A percentile compares a stretch with the other conserved stretches of the same genome.
These are phyloP conservation scores for Pammene aurita DNA, from an alignment of 2,888 invertebrate species.

Conservation along the genomic window DNA sequence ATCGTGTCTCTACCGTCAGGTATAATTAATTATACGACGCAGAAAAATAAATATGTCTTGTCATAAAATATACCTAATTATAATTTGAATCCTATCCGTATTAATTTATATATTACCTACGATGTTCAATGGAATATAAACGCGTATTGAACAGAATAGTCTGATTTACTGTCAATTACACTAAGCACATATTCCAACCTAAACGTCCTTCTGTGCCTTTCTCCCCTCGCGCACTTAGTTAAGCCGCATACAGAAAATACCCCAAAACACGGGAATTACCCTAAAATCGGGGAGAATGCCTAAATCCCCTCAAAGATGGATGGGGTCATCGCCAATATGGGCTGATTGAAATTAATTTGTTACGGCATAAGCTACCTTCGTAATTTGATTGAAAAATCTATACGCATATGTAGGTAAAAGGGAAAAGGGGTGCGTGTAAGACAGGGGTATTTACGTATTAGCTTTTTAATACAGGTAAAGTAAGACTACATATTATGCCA, in stretches of 20 bases:
- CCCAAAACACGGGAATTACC: conserved; percentile 26
- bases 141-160: too few species aligned
- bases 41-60: too few species aligned
- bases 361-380: conserved; percentile 28
- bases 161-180: too few species aligned
- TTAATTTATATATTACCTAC: too few species aligned
- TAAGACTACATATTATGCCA: too few species aligned
- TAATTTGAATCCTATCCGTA: too few species aligned
- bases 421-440: neutral
- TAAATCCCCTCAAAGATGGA: conserved; percentile 40
- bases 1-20: too few species aligned
- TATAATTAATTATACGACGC: too few species aligned
- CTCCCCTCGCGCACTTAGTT: conserved; percentile 23
- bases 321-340: conserved; percentile 37
- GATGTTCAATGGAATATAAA: too few species aligned
- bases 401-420: neutral
- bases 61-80: too few species aligned
- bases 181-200: too few species aligned
- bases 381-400: conserved; percentile 37
- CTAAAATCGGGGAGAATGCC: conserved; percentile 28
- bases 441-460: neutral
- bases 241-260: conserved; percentile 34
- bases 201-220: conserved; percentile 26
- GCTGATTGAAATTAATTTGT: conserved; percentile 41
- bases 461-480: too few species aligned